Evolutionary conservation across 2,888 invertebrate species (phyloP), one percentile per base, ranked within the genome.

Genomic region (Cosmia pyralina): DNA sequence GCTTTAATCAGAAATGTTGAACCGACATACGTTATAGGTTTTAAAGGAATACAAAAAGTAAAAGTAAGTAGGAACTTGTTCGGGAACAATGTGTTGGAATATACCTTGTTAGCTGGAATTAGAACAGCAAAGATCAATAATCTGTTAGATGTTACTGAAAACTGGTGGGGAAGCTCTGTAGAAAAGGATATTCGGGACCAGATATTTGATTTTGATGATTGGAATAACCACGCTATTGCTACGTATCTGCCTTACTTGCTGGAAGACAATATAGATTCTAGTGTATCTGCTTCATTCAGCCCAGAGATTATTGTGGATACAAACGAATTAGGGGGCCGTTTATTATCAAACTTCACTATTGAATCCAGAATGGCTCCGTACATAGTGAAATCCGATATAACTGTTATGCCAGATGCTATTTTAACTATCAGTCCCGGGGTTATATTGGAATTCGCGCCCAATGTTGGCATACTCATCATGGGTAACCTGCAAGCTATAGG

Each of bases 191-290:
- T 99, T 69, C 97, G 97, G 85, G 96, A 97, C 67, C 97, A 97
- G 90, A 99, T 99, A 88, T 99, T 99, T 91, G 99, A 99, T 94
- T 99, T 99, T 93, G 99, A 99, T 92, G 99, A 99, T 92, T 99
- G 99, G 99, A 99, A 99, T 92, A 98, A 99, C 93, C 99, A 99
- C 92, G 99, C 99, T 0, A 97, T 99, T 68, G 99, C 99, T 0
- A 97, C 98, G 19, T 99, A 98, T 92, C 97, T 98, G 70, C 99
- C 99, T 0, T 99, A 97, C 92, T 96, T 99, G 73, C 97, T 98
- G 0, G 97, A 97, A 90, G 97, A 98, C 83, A 96, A 97, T 65
- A 97, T 98, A 87, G 98, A 98, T 81, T 97, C 98, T 0, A 98
- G 98, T 85, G 96, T 98, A 46, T 98, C 98, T 0, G 96, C 97